phyloP scores from a whole-genome alignment of 2,113 vertebrate genomes.

The Xiphophorus maculatus region DNA sequence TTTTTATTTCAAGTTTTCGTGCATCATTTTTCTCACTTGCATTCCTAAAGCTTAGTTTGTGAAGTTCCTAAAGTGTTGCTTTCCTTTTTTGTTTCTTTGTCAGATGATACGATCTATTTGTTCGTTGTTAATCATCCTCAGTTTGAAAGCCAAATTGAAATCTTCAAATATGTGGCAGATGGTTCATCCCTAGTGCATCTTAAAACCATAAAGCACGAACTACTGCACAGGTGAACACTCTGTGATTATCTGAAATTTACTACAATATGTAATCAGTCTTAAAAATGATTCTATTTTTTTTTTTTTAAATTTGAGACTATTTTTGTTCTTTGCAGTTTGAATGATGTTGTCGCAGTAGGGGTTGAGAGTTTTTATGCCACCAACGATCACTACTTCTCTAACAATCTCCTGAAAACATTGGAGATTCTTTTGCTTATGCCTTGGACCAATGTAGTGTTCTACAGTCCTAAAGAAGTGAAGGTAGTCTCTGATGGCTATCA shows the following conservation, averaged over 20 bases:
- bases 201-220: constrained; percentile 88
- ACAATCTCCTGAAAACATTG: constrained; percentile 56
- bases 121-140: constrained; percentile 93
- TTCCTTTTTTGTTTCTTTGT: constrained; percentile 12
- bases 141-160: constrained; percentile 84
- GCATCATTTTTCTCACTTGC: not conserved
- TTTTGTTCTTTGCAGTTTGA: constrained; percentile 79
- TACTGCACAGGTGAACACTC: constrained; percentile 80
- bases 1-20: not conserved
- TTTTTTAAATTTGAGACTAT: not conserved
- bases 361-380: constrained; percentile 92
- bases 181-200: constrained; percentile 83
- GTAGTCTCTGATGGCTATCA: constrained; percentile 85
- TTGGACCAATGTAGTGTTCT: constrained; percentile 88
- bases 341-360: constrained; percentile 89
- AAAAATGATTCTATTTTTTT: no score
- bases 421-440: constrained; percentile 78
- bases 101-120: constrained; percentile 86
- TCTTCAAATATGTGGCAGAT: constrained; percentile 87
- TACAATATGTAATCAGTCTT: not conserved
- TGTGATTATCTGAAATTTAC: not conserved
- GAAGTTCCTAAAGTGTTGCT: not conserved
- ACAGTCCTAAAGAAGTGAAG: constrained; percentile 87
- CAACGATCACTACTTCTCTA: constrained; percentile 88
- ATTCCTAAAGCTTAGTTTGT: not conserved